A percentile compares a stretch with the other conserved stretches of the same genome.
Evolutionary conservation across 1,140 invertebrate genomes (phyloP).

Genomic region (Drosophila insularis): DNA sequence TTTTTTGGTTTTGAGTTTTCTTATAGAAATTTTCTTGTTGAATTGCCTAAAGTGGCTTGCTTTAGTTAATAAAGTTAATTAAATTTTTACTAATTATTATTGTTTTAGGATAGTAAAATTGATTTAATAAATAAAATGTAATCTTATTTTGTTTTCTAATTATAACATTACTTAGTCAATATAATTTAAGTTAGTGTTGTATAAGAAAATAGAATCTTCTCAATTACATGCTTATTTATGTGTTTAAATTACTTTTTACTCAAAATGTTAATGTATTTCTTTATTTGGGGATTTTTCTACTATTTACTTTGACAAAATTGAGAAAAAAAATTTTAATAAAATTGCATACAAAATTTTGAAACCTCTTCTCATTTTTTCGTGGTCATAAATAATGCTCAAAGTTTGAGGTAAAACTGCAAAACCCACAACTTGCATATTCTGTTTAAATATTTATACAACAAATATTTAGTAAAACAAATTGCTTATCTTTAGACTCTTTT

Average conservation of each 20-base stretch:
- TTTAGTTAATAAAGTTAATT: constrained; percentile 27
- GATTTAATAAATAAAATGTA: constrained; percentile 54
- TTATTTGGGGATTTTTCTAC: too few species aligned
- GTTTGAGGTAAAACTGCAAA: background rate
- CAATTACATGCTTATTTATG: too few species aligned
- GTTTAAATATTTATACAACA: background rate
- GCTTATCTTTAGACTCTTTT: background rate
- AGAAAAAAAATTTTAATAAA: too few species aligned
- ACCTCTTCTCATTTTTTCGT: background rate
- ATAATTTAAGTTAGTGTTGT: too few species aligned
- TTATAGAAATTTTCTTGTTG: constrained; percentile 57
- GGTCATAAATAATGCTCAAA: too few species aligned
- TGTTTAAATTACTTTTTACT: too few species aligned
- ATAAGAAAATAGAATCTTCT: too few species aligned
- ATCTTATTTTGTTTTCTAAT: background rate
- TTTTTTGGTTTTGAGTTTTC: constrained; percentile 29
- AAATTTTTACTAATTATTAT: background rate
- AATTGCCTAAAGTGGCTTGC: constrained; percentile 46
- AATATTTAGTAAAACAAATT: constrained; percentile 11
- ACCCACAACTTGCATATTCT: background rate
- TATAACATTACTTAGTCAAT: too few species aligned
- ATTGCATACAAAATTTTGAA: too few species aligned
- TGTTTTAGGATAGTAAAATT: constrained; percentile 62
- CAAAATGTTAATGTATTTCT: too few species aligned
- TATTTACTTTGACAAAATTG: too few species aligned